Percentiles rank a stretch among this genome's conserved stretches.
phyloP scores from a whole-genome alignment of 2,888 invertebrate species.

The Octonoba sinensis region DNA sequence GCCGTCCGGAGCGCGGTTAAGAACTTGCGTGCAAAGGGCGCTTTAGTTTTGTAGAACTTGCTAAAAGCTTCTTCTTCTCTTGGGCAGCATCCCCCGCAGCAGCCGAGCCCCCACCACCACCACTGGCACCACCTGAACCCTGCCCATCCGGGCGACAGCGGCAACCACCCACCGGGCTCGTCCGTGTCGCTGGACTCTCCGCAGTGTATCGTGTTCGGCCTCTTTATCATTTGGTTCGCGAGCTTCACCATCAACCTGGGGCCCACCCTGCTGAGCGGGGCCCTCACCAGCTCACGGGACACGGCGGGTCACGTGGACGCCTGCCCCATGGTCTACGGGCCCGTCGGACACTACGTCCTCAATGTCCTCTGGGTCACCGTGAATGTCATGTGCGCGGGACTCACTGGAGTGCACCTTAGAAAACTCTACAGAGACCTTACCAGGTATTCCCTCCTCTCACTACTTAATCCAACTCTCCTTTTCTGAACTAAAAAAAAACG shows the following conservation, averaged over 20 bases:
- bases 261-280: constrained; percentile 86
- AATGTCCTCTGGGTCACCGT: constrained; percentile 92
- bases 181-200: constrained; percentile 80
- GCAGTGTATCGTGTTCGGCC: constrained; percentile 90
- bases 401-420: constrained; percentile 86
- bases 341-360: constrained; percentile 89
- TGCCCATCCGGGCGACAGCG: constrained; percentile 23
- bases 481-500: too few species aligned
- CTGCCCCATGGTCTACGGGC: constrained; percentile 88
- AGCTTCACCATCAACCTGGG: constrained; percentile 91
- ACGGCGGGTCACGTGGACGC: constrained; percentile 82
- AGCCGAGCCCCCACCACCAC: constrained; percentile 42
- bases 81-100: constrained; percentile 44
- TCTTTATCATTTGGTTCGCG: constrained; percentile 94
- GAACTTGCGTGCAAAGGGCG: too few species aligned
- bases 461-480: too few species aligned
- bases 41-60: too few species aligned
- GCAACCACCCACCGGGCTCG: constrained; percentile 1
- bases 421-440: constrained; percentile 80
- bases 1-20: too few species aligned
- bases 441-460: constrained; percentile 71
- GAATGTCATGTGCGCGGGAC: constrained; percentile 85
- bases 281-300: constrained; percentile 82
- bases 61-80: too few species aligned
- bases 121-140: constrained; percentile 43